A percentile compares a stretch with the other conserved stretches of the same genome.
These are phyloP conservation scores for Ectobius pallidus DNA, from an alignment of 2,888 invertebrate species.

Conservation along the genomic window DNA sequence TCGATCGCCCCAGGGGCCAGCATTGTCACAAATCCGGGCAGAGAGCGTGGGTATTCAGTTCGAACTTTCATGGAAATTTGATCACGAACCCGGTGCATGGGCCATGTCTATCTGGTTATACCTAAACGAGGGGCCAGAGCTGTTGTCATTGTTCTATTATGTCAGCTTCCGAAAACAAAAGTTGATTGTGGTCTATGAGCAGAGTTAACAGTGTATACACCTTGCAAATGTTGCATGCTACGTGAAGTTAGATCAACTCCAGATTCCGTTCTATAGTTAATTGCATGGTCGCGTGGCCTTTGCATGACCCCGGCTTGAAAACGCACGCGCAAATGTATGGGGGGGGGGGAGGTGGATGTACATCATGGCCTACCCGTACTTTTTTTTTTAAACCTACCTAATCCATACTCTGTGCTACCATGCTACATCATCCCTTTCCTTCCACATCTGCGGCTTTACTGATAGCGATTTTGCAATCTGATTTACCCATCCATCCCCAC, in stretches of 20 bases:
- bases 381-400: not conserved
- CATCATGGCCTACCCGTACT: not conserved
- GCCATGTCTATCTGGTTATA: too few species aligned
- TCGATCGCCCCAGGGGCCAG: too few species aligned
- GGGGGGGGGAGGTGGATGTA: too few species aligned
- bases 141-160: too few species aligned
- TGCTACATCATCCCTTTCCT: not conserved
- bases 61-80: too few species aligned
- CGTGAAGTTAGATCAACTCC: constrained; percentile 22
- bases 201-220: too few species aligned
- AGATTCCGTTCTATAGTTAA: constrained; percentile 23
- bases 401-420: constrained; percentile 22
- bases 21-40: too few species aligned
- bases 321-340: constrained; percentile 6
- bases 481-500: not conserved
- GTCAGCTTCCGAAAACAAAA: too few species aligned
- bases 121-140: too few species aligned
- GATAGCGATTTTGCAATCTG: constrained; percentile 34
- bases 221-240: constrained; percentile 21
- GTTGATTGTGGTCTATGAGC: too few species aligned
- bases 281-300: constrained; percentile 34
- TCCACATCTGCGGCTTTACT: constrained; percentile 35
- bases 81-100: too few species aligned
- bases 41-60: too few species aligned
- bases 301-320: constrained; percentile 27